phyloP scores from a whole-genome alignment of 2,797 vertebrate genomes.

The Myotis findleyi region DNA sequence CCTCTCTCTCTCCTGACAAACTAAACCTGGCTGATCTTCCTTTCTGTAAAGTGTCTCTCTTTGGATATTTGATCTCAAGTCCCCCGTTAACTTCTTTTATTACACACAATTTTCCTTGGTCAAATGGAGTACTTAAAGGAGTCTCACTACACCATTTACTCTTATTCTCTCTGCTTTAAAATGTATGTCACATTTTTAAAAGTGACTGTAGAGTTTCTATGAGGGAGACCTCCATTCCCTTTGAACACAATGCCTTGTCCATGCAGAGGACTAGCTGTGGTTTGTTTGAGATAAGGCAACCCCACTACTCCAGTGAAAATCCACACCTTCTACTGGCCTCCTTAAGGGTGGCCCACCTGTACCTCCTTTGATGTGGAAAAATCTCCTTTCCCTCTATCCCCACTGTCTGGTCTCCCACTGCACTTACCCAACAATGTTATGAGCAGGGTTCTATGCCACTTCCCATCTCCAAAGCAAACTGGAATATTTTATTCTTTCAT shows the following conservation, averaged over 20 bases:
- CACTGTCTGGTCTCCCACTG: not conserved
- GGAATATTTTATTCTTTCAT: not conserved
- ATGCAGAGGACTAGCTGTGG: not conserved
- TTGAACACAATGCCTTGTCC: not conserved
- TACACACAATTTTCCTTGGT: not conserved
- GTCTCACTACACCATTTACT: not conserved
- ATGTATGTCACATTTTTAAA: not conserved
- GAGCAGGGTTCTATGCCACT: not conserved
- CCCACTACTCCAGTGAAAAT: not conserved
- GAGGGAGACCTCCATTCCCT: not conserved
- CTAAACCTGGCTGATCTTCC: not conserved
- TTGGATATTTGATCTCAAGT: not conserved
- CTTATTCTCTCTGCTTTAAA: not conserved
- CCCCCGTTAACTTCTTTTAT: not conserved
- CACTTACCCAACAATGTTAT: not conserved
- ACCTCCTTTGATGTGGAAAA: not conserved
- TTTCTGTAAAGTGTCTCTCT: conserved; percentile 9
- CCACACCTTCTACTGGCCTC: not conserved
- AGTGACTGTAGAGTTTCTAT: not conserved
- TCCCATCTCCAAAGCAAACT: not conserved
- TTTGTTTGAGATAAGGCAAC: not conserved
- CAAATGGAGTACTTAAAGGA: not conserved
- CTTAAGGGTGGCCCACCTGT: not conserved
- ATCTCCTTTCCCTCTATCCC: not conserved
- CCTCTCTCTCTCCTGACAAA: not conserved